Conservation (phyloP, 2,888 invertebrate genomes). For the Mechanitis messenoides region DNA sequence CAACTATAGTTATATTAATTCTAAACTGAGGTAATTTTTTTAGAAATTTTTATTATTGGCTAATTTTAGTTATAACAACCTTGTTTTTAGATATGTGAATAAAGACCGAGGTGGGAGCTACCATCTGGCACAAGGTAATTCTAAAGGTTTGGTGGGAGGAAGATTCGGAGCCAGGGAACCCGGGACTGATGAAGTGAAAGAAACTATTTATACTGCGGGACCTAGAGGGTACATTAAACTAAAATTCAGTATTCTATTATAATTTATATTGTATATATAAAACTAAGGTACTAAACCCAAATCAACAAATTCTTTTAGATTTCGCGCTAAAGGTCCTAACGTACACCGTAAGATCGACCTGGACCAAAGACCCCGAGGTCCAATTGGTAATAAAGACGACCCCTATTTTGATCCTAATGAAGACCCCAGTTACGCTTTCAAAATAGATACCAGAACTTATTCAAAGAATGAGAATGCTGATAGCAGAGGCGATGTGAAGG, state of each 20-base stretch:
- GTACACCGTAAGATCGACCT: constrained; percentile 83
- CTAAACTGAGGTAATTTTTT: too few species aligned
- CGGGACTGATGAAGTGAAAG: constrained; percentile 81
- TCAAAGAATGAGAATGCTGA: constrained; percentile 81
- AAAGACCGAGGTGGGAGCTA: constrained; percentile 83
- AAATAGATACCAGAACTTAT: constrained; percentile 81
- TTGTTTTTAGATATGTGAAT: constrained; percentile 71
- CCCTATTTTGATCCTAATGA: constrained; percentile 85
- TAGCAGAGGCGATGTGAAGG: constrained; percentile 78
- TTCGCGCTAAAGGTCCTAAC: constrained; percentile 85
- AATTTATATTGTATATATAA: too few species aligned
- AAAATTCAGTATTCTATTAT: too few species aligned
- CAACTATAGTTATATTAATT: too few species aligned
- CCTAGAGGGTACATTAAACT: constrained; percentile 79
- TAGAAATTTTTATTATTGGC: too few species aligned
- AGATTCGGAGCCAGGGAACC: constrained; percentile 85
- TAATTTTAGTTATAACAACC: not conserved
- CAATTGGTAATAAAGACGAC: constrained; percentile 82
- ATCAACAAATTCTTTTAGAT: constrained; percentile 57
- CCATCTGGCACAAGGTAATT: constrained; percentile 81
- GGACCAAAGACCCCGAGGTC: constrained; percentile 80
- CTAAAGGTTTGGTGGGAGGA: constrained; percentile 81
- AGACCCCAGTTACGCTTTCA: constrained; percentile 85
- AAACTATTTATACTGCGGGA: constrained; percentile 85
- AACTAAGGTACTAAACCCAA: too few species aligned